Conservation (phyloP, 2,113 vertebrate genomes). For the Chiloscyllium plagiosum region DNA sequence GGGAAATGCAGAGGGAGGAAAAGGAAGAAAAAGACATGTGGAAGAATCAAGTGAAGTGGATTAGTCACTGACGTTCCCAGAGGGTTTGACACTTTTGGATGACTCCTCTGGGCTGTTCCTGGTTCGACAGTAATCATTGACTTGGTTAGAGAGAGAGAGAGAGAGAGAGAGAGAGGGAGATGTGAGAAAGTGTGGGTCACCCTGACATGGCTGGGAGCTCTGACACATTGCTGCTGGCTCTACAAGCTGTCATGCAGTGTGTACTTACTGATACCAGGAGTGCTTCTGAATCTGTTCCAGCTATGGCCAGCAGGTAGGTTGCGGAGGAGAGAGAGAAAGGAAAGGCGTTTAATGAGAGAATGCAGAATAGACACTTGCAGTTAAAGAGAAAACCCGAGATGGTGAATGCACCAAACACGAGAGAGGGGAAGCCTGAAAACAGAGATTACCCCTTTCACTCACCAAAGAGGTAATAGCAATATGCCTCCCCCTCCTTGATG, state of each 20-base stretch:
- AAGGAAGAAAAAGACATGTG: neutral
- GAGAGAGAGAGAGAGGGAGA: neutral
- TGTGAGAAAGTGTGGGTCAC: neutral
- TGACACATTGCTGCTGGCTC: neutral
- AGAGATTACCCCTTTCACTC: neutral
- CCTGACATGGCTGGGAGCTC: neutral
- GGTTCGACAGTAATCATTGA: neutral
- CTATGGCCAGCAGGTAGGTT: slow-evolving; percentile 48
- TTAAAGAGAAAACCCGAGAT: slow-evolving; percentile 23
- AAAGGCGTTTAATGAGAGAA: slow-evolving; percentile 18
- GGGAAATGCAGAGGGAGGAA: neutral
- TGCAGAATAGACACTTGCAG: neutral
- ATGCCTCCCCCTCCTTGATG: neutral
- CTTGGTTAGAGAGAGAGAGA: neutral
- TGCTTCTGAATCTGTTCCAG: slow-evolving; percentile 88
- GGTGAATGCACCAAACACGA: neutral
- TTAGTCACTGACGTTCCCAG: neutral
- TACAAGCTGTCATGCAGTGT: slow-evolving; percentile 5
- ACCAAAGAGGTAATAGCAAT: neutral
- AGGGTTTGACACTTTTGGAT: neutral
- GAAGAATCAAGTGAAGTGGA: neutral
- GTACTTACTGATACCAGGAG: slow-evolving; percentile 86
- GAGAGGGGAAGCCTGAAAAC: neutral
- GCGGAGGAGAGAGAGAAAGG: neutral
- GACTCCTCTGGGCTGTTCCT: too few relatives aligned